Conservation (phyloP, 2,797 vertebrate genomes). For the Microchirus variegatus region DNA sequence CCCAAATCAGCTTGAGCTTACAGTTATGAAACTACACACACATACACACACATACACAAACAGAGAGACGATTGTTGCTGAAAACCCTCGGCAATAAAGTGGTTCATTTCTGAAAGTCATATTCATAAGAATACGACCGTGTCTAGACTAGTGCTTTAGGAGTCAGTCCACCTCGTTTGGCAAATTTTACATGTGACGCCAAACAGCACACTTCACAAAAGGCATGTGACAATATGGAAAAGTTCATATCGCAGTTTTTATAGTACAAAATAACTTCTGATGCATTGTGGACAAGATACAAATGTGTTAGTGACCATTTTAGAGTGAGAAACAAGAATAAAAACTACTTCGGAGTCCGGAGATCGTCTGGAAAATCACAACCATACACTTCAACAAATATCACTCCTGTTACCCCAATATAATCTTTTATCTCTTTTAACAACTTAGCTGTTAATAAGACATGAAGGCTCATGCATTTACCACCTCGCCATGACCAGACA, state of each 20-base stretch:
- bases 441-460: too few relatives aligned
- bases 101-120: background rate
- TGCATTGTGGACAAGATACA: background rate
- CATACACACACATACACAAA: background rate
- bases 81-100: constrained; percentile 1
- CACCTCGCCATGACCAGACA: too few relatives aligned
- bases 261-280: background rate
- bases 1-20: constrained; percentile 36
- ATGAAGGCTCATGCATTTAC: too few relatives aligned
- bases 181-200: background rate
- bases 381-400: too few relatives aligned
- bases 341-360: too few relatives aligned
- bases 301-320: background rate
- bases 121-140: background rate
- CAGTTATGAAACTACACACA: constrained; percentile 42
- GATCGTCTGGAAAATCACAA: too few relatives aligned
- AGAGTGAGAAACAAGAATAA: background rate
- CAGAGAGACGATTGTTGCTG: constrained; percentile 11
- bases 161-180: background rate
- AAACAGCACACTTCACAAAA: background rate
- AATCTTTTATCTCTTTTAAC: too few relatives aligned
- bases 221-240: too few relatives aligned
- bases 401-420: too few relatives aligned
- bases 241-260: too few relatives aligned
- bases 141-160: constrained; percentile 5